Evolutionary conservation across 2,113 vertebrate genomes (phyloP), one percentile per base, ranked within the genome.

Genomic region (Limnothrissa miodon): DNA sequence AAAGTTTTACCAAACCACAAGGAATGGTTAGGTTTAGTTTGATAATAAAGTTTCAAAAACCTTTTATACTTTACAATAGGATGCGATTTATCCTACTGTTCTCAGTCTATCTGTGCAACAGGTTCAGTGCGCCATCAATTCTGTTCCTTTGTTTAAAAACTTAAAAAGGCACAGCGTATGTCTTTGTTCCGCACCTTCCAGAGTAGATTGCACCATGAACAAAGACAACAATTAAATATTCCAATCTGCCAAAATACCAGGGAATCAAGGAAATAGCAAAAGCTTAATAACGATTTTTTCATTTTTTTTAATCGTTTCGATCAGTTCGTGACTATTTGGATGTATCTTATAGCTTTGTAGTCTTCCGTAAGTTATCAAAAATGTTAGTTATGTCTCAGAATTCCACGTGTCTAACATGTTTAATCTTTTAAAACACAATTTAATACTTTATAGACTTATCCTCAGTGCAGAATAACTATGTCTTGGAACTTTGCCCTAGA

Each of bases 131-230:
- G 45, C 66, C 89, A 89, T 89, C 86, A 84, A 78, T 89, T 90
- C 89, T 88, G 90, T 85, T 86, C 93, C 93, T 95, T 95, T 95
- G 94, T 95, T 95, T 90, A 90, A 88, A 92, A 92, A 86, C 85
- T 86, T 88, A 36, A 74, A 90, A 90, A 91, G 89, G 81, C 87
- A 86, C 70, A 62, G 80, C 83, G 79, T 39, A 84, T 86, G 90
- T 91, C 93, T 95, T 95, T 94, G 93, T 94, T 94, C 93, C 93
- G 83, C 81, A 45, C 74, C 87, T 87, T 90, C 90, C 90, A 87
- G 90, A 91, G 88, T 91, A 90, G 86, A 87, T 11, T 80, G 87
- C 83, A 92, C 83, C 89, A 80, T 13, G 66, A 36, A 74, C 66
- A 74, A 74, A 74, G 66, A 4, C 25, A 36, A 4, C 36, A 36